Evolutionary conservation across 1,140 invertebrate genomes (phyloP).

Genomic region (Phocides pigmalion): DNA sequence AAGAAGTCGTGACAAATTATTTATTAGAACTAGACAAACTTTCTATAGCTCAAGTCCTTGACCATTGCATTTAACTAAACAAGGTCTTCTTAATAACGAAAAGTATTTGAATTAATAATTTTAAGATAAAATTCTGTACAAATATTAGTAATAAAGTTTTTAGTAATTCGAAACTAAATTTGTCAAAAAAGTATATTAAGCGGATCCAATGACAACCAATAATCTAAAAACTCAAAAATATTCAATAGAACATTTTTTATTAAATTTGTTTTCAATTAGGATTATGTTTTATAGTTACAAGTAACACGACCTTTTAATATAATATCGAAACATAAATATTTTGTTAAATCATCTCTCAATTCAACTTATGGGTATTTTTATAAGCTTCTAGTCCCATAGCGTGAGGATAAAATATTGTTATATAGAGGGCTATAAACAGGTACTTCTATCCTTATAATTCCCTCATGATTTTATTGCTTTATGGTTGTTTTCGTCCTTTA

Average conservation of each 20-base stretch:
- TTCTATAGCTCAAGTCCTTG: conserved; percentile 66
- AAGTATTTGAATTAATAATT: conserved; percentile 39
- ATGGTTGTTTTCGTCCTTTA: conserved; percentile 55
- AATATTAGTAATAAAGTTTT: background rate
- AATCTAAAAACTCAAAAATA: too few relatives aligned
- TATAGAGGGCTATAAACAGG: conserved; percentile 66
- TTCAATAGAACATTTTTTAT: too few relatives aligned
- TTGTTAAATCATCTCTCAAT: conserved; percentile 33
- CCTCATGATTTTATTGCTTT: conserved; percentile 74
- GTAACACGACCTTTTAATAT: background rate
- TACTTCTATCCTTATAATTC: conserved; percentile 64
- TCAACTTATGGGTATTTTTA: conserved; percentile 28
- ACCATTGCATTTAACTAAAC: conserved; percentile 57
- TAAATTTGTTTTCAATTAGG: too few relatives aligned
- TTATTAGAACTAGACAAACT: conserved; percentile 62
- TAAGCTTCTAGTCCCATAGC: conserved; percentile 43
- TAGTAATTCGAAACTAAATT: too few relatives aligned
- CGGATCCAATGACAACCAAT: too few relatives aligned
- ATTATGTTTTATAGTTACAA: too few relatives aligned
- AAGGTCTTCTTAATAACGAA: conserved; percentile 53
- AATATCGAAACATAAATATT: conserved; percentile 31
- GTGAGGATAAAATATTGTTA: conserved; percentile 76
- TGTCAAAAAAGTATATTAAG: too few relatives aligned
- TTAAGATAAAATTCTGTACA: background rate
- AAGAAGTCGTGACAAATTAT: conserved; percentile 64